These are phyloP conservation scores for Antheraea yamamai DNA, from an alignment of 2,888 invertebrate species.

Conservation along the genomic window DNA sequence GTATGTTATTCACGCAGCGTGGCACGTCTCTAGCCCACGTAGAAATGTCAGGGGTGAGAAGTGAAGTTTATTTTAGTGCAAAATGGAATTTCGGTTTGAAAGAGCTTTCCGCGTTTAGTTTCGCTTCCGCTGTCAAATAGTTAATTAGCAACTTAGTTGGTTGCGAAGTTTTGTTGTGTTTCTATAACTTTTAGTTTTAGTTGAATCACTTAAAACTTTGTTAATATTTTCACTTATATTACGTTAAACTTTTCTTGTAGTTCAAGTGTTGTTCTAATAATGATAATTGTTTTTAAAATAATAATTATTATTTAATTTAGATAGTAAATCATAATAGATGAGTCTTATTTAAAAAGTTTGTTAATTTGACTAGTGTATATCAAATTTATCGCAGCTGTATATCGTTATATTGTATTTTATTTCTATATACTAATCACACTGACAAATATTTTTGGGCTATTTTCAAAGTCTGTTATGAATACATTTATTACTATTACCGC, in stretches of 20 bases:
- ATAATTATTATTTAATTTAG: too few relatives aligned
- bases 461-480: too few relatives aligned
- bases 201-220: neutral
- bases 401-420: too few relatives aligned
- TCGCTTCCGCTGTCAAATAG: conserved; percentile 14
- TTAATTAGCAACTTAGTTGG: conserved; percentile 12
- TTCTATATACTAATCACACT: too few relatives aligned
- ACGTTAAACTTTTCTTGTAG: neutral
- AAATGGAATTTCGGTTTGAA: conserved; percentile 19
- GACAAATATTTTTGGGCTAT: too few relatives aligned
- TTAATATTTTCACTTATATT: neutral
- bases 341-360: too few relatives aligned
- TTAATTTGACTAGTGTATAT: too few relatives aligned
- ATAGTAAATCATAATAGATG: too few relatives aligned
- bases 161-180: neutral
- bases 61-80: conserved; percentile 18
- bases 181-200: neutral
- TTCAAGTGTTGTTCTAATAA: too few relatives aligned
- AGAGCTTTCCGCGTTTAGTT: conserved; percentile 19
- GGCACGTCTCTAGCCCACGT: conserved; percentile 18
- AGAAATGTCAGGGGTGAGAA: conserved; percentile 22
- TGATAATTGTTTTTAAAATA: too few relatives aligned
- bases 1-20: neutral
- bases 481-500: too few relatives aligned
- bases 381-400: too few relatives aligned